Percentiles rank a stretch among this genome's conserved stretches.
Conservation (phyloP, 2,797 vertebrate genomes). For the Sphenodon punctatus region DNA sequence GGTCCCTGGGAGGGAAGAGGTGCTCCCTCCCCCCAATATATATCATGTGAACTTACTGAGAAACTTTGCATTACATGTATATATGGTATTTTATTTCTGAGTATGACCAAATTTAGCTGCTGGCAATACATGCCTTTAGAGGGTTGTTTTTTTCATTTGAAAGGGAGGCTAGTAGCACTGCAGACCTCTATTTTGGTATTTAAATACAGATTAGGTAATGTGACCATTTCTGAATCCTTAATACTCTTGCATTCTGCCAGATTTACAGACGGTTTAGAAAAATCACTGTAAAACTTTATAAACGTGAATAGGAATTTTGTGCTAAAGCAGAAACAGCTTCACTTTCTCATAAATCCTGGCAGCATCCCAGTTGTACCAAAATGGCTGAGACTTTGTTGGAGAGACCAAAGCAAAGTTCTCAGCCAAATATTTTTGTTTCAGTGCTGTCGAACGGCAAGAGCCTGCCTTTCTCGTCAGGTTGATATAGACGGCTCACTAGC, state of each 20-base stretch:
- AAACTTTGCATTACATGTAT: not conserved
- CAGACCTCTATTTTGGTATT: constrained; percentile 21
- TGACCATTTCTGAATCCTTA: not conserved
- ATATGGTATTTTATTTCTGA: rapidly evolving
- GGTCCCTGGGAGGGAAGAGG: too few species aligned
- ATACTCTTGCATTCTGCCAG: not conserved
- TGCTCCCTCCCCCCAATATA: too few species aligned
- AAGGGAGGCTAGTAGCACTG: constrained; percentile 17
- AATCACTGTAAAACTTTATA: constrained; percentile 40
- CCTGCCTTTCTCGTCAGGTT: not conserved
- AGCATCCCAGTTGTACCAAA: not conserved
- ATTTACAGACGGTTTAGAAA: not conserved
- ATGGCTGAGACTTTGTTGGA: not conserved
- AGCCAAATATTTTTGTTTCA: not conserved
- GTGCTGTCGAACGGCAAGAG: not conserved
- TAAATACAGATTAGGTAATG: constrained; percentile 11
- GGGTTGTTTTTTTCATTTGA: rapidly evolving
- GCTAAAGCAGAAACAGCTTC: not conserved
- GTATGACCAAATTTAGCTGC: not conserved
- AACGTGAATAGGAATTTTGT: not conserved
- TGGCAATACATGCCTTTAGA: not conserved
- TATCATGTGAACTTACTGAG: too few species aligned
- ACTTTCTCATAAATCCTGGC: not conserved
- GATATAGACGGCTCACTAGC: not conserved
- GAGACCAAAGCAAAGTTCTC: not conserved